These are phyloP conservation scores for Carlito syrichta DNA, from an alignment of 2,113 vertebrate genomes.

Conservation along the genomic window DNA sequence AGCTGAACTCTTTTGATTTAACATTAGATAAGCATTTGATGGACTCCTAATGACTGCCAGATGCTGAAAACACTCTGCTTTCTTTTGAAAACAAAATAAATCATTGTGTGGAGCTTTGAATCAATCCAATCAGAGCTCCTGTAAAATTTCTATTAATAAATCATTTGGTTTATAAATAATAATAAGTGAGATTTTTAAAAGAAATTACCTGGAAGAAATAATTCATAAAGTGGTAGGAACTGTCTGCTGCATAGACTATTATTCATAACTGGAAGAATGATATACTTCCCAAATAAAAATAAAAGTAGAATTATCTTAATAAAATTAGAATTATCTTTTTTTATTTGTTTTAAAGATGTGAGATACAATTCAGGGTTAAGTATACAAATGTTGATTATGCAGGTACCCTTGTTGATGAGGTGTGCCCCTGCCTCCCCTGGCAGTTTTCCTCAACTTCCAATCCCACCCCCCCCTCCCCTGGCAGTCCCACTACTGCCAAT, in stretches of 20 bases:
- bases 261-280: background rate
- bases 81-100: background rate
- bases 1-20: background rate
- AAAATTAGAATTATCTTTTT: too few species aligned
- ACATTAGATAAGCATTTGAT: background rate
- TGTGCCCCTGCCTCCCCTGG: too few species aligned
- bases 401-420: too few species aligned
- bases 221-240: background rate
- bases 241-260: too few species aligned
- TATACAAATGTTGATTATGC: too few species aligned
- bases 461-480: too few species aligned
- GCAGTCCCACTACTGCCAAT: too few species aligned
- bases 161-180: background rate
- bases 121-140: background rate
- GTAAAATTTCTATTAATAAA: background rate
- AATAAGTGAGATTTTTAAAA: background rate
- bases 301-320: too few species aligned
- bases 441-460: too few species aligned
- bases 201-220: background rate
- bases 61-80: background rate
- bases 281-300: background rate
- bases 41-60: background rate
- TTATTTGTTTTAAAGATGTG: too few species aligned
- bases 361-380: too few species aligned
- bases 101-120: background rate